Percentiles rank a stretch among this genome's conserved stretches.
phyloP scores from a whole-genome alignment of 1,140 invertebrate genomes.

The Leguminivora glycinivorella region DNA sequence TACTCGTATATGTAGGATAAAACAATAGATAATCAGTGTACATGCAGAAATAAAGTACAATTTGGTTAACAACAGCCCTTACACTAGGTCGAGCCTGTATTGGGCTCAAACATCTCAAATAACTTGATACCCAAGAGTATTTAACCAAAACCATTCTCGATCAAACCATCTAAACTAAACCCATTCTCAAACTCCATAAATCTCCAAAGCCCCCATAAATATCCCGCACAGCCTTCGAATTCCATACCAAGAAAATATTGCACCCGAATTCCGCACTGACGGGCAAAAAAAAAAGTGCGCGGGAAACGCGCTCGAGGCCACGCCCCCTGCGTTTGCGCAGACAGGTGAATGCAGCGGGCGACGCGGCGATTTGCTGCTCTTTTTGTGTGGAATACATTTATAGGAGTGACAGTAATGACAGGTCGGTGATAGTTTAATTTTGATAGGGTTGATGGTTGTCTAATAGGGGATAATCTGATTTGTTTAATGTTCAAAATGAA shows the following conservation, averaged over 20 bases:
- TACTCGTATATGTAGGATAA: too few species aligned
- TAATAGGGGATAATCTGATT: not conserved
- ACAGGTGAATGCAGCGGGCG: conserved; percentile 70
- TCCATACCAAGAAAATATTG: conserved; percentile 70
- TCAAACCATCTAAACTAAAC: not conserved
- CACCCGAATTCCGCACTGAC: conserved; percentile 72
- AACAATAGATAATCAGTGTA: too few species aligned
- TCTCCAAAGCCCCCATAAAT: conserved; percentile 52
- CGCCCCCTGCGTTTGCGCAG: conserved; percentile 56
- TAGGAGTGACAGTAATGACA: conserved; percentile 47
- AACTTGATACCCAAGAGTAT: too few species aligned
- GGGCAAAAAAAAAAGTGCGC: conserved; percentile 61
- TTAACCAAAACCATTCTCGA: too few species aligned
- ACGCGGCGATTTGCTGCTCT: conserved; percentile 56
- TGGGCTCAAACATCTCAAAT: too few species aligned
- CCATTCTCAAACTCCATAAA: not conserved
- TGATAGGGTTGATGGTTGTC: not conserved
- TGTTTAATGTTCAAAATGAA: too few species aligned
- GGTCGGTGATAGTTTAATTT: not conserved
- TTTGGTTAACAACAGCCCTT: too few species aligned
- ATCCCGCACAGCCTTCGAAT: conserved; percentile 64
- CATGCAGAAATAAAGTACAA: too few species aligned
- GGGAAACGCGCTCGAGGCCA: conserved; percentile 58
- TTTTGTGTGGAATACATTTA: conserved; percentile 67
- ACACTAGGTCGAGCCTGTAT: too few species aligned